phyloP scores from a whole-genome alignment of 2,888 invertebrate species.

The Rhagonycha lutea region DNA sequence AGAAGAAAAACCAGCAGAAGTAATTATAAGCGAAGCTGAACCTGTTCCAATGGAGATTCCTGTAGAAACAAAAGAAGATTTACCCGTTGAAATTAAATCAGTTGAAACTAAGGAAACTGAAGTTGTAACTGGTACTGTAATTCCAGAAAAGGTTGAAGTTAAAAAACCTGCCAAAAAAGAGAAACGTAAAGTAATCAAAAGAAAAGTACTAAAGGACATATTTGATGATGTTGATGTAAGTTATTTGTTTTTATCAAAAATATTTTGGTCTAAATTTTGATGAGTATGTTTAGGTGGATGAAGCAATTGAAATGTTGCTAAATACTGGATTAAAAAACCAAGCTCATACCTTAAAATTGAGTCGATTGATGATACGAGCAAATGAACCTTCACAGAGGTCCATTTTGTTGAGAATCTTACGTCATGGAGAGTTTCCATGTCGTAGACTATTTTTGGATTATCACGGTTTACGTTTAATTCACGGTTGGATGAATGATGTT shows the following conservation, averaged over 20 bases:
- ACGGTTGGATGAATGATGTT: constrained; percentile 90
- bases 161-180: constrained; percentile 48
- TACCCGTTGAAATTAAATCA: constrained; percentile 14
- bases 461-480: constrained; percentile 86
- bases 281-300: constrained; percentile 69
- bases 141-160: constrained; percentile 40
- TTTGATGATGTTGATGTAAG: constrained; percentile 69
- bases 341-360: constrained; percentile 84
- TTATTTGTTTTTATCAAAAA: constrained; percentile 4
- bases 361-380: constrained; percentile 90
- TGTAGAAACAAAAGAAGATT: constrained; percentile 23
- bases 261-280: constrained; percentile 3
- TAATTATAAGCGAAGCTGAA: constrained; percentile 48
- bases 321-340: constrained; percentile 85
- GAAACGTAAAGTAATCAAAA: constrained; percentile 33
- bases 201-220: constrained; percentile 53
- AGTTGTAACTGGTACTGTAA: constrained; percentile 51
- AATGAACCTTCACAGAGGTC: constrained; percentile 78
- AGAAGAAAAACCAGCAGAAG: constrained; percentile 51
- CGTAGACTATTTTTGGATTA: constrained; percentile 89
- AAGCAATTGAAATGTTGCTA: constrained; percentile 82
- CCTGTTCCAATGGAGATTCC: constrained; percentile 1
- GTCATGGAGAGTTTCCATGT: constrained; percentile 80
- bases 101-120: constrained; percentile 51
- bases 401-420: constrained; percentile 76